Evolutionary conservation across 1,140 invertebrate genomes (phyloP).

Genomic region (Drosophila gunungcola): DNA sequence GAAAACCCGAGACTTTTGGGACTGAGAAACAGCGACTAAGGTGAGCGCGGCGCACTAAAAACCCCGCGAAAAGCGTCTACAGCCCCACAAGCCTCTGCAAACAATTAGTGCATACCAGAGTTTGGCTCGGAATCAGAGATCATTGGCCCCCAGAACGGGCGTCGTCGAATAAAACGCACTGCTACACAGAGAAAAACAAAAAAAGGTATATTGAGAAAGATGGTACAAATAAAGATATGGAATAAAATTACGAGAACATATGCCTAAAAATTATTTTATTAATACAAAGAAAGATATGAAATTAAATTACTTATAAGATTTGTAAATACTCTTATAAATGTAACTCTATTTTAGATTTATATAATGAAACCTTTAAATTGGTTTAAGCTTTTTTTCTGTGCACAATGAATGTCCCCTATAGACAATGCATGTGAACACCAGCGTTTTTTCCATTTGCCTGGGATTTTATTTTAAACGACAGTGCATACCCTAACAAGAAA

Average conservation of each 20-base stretch:
- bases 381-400: background rate
- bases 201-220: no score
- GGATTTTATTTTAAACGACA: slow-evolving; percentile 8
- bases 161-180: slow-evolving; percentile 30
- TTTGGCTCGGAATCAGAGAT: slow-evolving; percentile 25
- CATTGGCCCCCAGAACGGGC: slow-evolving; percentile 45
- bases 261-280: no score
- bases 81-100: slow-evolving; percentile 30
- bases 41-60: slow-evolving; percentile 50
- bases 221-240: no score
- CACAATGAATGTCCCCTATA: slow-evolving; percentile 14
- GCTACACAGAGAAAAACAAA: background rate
- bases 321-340: no score
- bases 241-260: no score
- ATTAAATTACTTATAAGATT: no score
- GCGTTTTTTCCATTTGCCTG: slow-evolving; percentile 12
- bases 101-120: slow-evolving; percentile 72
- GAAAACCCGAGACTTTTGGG: slow-evolving; percentile 53
- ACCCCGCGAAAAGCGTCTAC: slow-evolving; percentile 1
- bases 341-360: no score
- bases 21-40: slow-evolving; percentile 29
- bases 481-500: slow-evolving; percentile 34
- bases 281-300: no score
- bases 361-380: no score
- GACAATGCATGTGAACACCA: slow-evolving; percentile 62